Evolutionary conservation across 2,113 vertebrate genomes (phyloP).

Genomic region (Papio anubis): DNA sequence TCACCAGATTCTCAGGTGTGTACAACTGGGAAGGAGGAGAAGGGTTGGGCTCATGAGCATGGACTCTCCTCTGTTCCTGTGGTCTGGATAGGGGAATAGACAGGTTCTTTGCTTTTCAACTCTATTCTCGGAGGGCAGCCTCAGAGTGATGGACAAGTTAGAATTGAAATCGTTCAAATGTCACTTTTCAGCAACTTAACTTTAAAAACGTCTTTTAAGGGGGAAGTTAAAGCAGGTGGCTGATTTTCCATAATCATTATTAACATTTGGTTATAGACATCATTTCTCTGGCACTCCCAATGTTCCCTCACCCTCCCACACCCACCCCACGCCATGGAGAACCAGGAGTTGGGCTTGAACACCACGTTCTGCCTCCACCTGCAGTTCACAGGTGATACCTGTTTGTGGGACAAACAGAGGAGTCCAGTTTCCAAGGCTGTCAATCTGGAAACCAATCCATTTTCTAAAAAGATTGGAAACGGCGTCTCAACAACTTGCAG

Average conservation of each 20-base stretch:
- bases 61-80: neutral
- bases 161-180: neutral
- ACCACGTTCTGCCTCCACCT: neutral
- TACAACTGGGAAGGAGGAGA: neutral
- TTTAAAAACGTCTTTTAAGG: slow-evolving; percentile 40
- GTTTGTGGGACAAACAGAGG: slow-evolving; percentile 65
- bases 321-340: neutral
- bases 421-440: slow-evolving; percentile 59
- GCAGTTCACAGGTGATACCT: slow-evolving; percentile 47
- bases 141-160: neutral
- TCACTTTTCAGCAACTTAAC: slow-evolving; percentile 24
- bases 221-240: neutral
- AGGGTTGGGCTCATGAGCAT: neutral
- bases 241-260: slow-evolving; percentile 19
- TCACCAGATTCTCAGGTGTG: neutral
- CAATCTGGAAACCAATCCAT: slow-evolving; percentile 40
- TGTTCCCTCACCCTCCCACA: slow-evolving; percentile 23
- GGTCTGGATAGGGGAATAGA: neutral
- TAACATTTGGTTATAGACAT: slow-evolving; percentile 17
- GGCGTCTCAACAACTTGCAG: neutral
- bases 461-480: slow-evolving; percentile 48
- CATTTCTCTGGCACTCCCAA: slow-evolving; percentile 18
- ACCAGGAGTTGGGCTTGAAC: slow-evolving; percentile 51
- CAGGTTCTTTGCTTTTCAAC: neutral
- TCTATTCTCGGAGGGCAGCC: neutral